Evolutionary conservation across 1,140 invertebrate genomes (phyloP), one percentile per base, ranked within the genome.

Genomic region (Lasioglossum baleicum): DNA sequence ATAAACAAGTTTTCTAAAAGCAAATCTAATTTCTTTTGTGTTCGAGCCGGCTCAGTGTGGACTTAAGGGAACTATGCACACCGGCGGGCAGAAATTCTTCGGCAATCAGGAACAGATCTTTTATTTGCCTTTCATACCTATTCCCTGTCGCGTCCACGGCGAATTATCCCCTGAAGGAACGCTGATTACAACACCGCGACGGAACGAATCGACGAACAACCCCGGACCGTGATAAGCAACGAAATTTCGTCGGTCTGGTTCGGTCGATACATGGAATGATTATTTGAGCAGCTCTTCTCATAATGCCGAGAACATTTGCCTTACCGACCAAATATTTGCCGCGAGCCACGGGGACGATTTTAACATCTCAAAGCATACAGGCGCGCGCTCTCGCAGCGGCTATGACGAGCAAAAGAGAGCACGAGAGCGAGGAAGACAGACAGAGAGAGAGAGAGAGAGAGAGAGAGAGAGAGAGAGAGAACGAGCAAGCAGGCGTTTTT

Each of bases 341-440:
- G 73, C 76, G 60, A 72, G 66, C 70, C 83, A 40, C 78, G 75
- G 78, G 17, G 69, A 72, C 84, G 82, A 83, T 87, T 87, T 87
- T 86, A 87, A 87, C 84, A 87, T 87, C 78, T 83, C 82, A 78
- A 87, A 80, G 73, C 75, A 83, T 78, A 83, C 74, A 77, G 51
- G 51, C 44, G 44, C 44, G 10, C 44, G 44, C 44, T 48, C 44
- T 48, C 51, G 51, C 51, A 15, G 44, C 51, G 51, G 15, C 73
- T 83, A 71, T 79, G 83, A 79, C 75, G 71, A 63, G 35, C 51
- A 35, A 35, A 35, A 35, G 35, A 35, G 26, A 26, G 26, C 26
- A 26, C 26, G 26, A 26, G 26, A 26, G 26, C 26, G 26, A 26
- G 26, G 1, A 26, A 26, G 26, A 26, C 26, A 26, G 26, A 26